These are phyloP conservation scores for Tetragonisca angustula DNA, from an alignment of 2,888 invertebrate species.

Conservation along the genomic window DNA sequence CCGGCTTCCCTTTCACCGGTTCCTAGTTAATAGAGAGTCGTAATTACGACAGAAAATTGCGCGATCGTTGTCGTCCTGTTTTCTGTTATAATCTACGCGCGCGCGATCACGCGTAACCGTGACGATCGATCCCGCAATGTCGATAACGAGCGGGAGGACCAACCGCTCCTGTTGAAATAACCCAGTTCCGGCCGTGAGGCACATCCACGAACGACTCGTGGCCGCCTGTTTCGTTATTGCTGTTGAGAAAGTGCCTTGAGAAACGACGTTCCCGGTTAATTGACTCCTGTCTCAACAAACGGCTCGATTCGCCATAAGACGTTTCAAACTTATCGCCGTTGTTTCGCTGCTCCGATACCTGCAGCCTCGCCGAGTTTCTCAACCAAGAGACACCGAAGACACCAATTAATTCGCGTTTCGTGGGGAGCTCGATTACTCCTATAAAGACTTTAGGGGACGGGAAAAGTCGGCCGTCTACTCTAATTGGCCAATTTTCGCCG, in stretches of 20 bases:
- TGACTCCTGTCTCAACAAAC: constrained; percentile 56
- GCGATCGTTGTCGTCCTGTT: neutral
- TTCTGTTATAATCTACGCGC: neutral
- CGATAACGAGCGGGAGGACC: neutral
- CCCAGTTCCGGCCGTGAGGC: constrained; percentile 1
- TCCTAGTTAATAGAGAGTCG: neutral
- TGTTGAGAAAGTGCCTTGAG: constrained; percentile 4
- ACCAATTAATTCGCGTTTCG: constrained; percentile 77
- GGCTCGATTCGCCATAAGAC: constrained; percentile 55
- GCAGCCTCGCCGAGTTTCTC: constrained; percentile 58
- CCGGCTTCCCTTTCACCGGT: constrained; percentile 1
- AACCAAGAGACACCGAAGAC: constrained; percentile 69
- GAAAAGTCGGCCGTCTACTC: constrained; percentile 77
- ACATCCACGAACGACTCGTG: neutral
- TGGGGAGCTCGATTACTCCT: constrained; percentile 74
- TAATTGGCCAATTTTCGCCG: constrained; percentile 82
- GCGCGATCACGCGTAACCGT: neutral
- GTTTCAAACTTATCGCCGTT: constrained; percentile 27
- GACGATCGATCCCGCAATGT: neutral
- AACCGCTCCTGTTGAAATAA: constrained; percentile 4
- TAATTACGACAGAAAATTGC: neutral
- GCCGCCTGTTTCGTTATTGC: constrained; percentile 7
- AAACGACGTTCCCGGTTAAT: constrained; percentile 45
- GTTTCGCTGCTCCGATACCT: constrained; percentile 1
- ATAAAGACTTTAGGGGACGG: constrained; percentile 75